A percentile compares a stretch with the other conserved stretches of the same genome.
These are phyloP conservation scores for Antitype chi DNA, from an alignment of 2,888 invertebrate genomes.

Conservation along the genomic window DNA sequence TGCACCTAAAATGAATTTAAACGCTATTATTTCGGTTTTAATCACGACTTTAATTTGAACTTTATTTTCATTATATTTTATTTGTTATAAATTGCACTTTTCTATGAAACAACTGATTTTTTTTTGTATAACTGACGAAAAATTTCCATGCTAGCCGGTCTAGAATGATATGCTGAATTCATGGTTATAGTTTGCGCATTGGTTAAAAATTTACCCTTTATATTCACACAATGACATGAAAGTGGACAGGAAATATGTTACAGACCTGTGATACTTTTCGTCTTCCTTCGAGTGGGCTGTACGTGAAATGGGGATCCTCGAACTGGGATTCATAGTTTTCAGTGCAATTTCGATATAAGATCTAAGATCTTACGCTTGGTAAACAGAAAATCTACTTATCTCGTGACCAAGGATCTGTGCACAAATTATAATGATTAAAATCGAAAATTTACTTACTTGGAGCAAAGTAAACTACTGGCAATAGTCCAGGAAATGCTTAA, in stretches of 20 bases:
- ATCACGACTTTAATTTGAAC: too few species aligned
- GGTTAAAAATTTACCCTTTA: too few species aligned
- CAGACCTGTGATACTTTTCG: background rate
- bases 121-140: too few species aligned
- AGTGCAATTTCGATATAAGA: background rate
- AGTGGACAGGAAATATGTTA: too few species aligned
- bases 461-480: conserved; percentile 28
- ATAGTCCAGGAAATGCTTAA: conserved; percentile 32
- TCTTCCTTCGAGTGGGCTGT: background rate
- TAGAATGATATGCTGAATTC: too few species aligned
- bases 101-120: too few species aligned
- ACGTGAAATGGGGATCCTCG: background rate
- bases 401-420: background rate
- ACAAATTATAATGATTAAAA: conserved; percentile 33
- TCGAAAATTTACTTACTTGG: conserved; percentile 28
- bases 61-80: too few species aligned
- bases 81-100: too few species aligned
- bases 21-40: too few species aligned
- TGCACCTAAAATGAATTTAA: too few species aligned
- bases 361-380: background rate
- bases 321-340: background rate
- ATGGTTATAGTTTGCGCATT: too few species aligned
- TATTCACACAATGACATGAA: background rate
- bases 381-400: background rate
- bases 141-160: too few species aligned